These are phyloP conservation scores for Gadopsis bispinosus DNA, from an alignment of 2,797 vertebrate species.

Conservation along the genomic window DNA sequence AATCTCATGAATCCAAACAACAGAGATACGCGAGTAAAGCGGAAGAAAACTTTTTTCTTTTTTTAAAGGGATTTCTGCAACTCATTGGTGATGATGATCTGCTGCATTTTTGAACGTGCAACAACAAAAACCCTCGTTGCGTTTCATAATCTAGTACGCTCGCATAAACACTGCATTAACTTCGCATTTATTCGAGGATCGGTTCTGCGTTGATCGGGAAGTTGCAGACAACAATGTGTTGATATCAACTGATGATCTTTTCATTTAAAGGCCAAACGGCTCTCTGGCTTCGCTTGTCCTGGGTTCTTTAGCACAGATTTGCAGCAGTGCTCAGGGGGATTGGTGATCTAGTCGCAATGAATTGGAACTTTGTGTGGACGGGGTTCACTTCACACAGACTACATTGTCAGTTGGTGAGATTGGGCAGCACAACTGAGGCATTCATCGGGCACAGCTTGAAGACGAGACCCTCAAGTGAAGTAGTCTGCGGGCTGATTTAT, in stretches of 20 bases:
- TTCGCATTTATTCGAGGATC: slow-evolving; percentile 11
- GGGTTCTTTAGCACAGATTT: slow-evolving; percentile 49
- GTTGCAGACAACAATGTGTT: slow-evolving; percentile 34
- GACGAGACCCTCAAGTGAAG: slow-evolving; percentile 48
- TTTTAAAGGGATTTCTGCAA: slow-evolving; percentile 25
- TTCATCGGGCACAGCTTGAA: slow-evolving; percentile 64
- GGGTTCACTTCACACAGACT: slow-evolving; percentile 65
- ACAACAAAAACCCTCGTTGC: slow-evolving; percentile 41
- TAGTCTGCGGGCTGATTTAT: slow-evolving; percentile 38
- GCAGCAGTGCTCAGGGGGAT: slow-evolving; percentile 48
- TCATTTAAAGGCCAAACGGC: slow-evolving; percentile 53
- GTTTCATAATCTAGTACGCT: slow-evolving; percentile 15
- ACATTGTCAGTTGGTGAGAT: slow-evolving; percentile 70
- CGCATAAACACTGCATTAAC: slow-evolving; percentile 50
- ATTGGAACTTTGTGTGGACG: slow-evolving; percentile 65
- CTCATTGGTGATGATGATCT: slow-evolving; percentile 2
- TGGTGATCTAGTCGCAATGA: slow-evolving; percentile 63
- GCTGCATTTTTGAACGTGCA: slow-evolving; percentile 28
- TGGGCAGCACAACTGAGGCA: slow-evolving; percentile 65
- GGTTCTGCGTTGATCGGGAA: slow-evolving; percentile 21
- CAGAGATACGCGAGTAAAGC: background rate
- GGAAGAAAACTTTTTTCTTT: slow-evolving; percentile 12
- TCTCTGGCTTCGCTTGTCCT: slow-evolving; percentile 56
- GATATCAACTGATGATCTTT: slow-evolving; percentile 38
- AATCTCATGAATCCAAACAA: background rate